Base-by-base conservation (phyloP, 2,113 vertebrate genomes). In the Mohoua ochrocephala region DNA sequence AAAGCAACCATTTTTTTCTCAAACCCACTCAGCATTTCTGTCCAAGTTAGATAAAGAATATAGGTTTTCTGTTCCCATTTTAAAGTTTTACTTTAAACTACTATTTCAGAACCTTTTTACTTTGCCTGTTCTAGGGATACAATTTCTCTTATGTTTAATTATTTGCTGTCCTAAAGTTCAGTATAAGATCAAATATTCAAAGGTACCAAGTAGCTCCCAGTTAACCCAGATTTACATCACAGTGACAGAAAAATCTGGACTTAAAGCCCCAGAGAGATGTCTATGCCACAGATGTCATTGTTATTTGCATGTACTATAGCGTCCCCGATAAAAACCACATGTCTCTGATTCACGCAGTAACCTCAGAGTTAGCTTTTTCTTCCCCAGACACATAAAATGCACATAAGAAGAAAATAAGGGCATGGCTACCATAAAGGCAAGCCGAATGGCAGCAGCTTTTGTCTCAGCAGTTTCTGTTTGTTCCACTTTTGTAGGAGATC, bases 361-460 rank as follows among this genome's bases (percentile, higher is more conserved):
- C 70, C 63, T 87, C 84, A 64, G 45, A 91, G 76, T 33, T n/a
- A 77, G 73, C 24, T 87, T 86, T 88, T 90, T 41, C 74, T 91
- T 92, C 56, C 60, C 63, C 42, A 70, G 79, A 57, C 47, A 42
- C 41, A 47, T 75, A 79, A 93, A 94, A 92, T 10, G 37, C 89
- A 80, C 79, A 50, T 65, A 70, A 91, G n/a, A 71, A 94, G 88
- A 75, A 86, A 87, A 87, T 54, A 86, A 85, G 11, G 73, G 28
- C 77, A 87, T 1, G 9, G 60, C 35, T 65, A 52, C 61, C 30
- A 42, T 23, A 39, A 77, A 91, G 63, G 23, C 0, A 5, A 73
- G 41, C 30, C 68, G 42, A 49, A 41, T 19, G 22, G 41, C 18
- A 69, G 35, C 31, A 68, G 22, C 27, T 82, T 89, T 56, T 70